Evolutionary conservation across 2,888 invertebrate species (phyloP).

Genomic region (Tetramorium bicarinatum): DNA sequence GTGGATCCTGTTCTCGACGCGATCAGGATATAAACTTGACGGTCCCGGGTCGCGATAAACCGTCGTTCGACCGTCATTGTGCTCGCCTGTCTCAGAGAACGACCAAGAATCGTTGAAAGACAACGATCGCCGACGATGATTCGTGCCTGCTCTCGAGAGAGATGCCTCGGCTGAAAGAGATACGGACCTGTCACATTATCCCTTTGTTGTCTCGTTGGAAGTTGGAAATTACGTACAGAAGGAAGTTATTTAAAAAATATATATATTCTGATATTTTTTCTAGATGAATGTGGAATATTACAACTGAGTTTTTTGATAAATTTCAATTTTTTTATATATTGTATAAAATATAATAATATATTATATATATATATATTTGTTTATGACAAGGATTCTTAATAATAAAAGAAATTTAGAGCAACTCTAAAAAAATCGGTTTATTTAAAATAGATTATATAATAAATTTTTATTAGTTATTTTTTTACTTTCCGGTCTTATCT

Average conservation of each 20-base stretch:
- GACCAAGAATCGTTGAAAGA: constrained; percentile 16
- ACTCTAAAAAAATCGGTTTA: not conserved
- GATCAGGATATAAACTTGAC: constrained; percentile 60
- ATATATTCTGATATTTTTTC: not conserved
- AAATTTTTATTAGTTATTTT: not conserved
- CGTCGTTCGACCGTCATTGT: constrained; percentile 39
- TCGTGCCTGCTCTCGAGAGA: not conserved
- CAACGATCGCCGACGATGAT: constrained; percentile 23
- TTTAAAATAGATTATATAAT: not conserved
- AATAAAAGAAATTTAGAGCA: not conserved
- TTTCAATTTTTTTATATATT: not conserved
- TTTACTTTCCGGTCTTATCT: not conserved
- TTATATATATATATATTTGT: not conserved
- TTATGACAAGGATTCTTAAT: not conserved
- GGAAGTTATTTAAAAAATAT: not conserved
- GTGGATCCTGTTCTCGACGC: constrained; percentile 50
- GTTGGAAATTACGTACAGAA: not conserved
- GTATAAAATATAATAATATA: too few relatives aligned
- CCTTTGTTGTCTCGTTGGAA: constrained; percentile 10
- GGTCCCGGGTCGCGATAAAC: constrained; percentile 50
- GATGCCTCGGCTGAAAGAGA: not conserved
- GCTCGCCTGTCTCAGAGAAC: not conserved
- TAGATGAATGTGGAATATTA: not conserved
- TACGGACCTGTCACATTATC: constrained; percentile 1
- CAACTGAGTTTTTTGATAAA: not conserved